phyloP scores from a whole-genome alignment of 2,113 vertebrate genomes.

The Todiramphus saurophagus region DNA sequence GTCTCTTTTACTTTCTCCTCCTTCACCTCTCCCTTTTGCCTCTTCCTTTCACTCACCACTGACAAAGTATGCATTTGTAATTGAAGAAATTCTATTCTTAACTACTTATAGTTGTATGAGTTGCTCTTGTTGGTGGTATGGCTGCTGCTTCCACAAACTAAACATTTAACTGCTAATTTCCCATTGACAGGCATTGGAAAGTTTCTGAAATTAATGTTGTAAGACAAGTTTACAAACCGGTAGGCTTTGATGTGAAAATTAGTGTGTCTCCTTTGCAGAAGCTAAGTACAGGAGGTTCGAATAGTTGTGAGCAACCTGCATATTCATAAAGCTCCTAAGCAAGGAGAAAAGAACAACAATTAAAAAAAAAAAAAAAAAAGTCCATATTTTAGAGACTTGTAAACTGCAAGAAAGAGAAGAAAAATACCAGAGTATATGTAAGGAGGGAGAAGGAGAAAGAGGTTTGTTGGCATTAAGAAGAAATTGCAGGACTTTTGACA shows the following conservation, averaged over 20 bases:
- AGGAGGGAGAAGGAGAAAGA: background rate
- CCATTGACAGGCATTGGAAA: conserved; percentile 46
- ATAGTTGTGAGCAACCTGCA: background rate
- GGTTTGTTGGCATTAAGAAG: background rate
- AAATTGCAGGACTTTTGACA: background rate
- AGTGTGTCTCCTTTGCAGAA: conserved; percentile 29
- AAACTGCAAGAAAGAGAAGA: background rate
- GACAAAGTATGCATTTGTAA: background rate
- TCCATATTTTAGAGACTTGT: background rate
- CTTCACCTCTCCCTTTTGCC: background rate
- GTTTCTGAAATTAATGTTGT: conserved; percentile 56
- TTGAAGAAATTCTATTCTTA: conserved; percentile 39
- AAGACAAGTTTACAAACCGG: conserved; percentile 71
- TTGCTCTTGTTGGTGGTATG: background rate
- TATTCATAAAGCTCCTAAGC: background rate
- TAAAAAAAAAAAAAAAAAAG: background rate
- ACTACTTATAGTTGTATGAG: background rate
- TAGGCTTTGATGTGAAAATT: conserved; percentile 68
- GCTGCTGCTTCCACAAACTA: conserved; percentile 29
- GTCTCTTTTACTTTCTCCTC: background rate
- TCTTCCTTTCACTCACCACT: conserved; percentile 34
- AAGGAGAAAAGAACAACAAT: background rate
- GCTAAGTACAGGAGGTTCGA: background rate
- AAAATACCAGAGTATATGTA: background rate
- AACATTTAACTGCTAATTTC: conserved; percentile 66